These are phyloP conservation scores for Rhagonycha lutea DNA, from an alignment of 2,888 invertebrate species.

Conservation along the genomic window DNA sequence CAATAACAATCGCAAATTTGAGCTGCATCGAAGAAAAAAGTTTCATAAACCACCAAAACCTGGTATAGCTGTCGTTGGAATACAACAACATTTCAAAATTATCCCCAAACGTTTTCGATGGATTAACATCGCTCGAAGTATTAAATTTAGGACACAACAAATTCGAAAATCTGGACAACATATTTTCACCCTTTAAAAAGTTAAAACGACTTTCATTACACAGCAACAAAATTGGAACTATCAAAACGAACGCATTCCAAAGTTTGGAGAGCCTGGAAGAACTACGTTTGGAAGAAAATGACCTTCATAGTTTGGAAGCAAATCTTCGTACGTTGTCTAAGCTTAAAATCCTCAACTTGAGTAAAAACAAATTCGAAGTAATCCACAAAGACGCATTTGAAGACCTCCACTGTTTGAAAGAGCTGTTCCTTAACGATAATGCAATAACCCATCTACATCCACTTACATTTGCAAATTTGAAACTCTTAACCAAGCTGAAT, in stretches of 20 bases:
- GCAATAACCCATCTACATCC: neutral
- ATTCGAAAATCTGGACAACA: neutral
- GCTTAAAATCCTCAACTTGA: neutral
- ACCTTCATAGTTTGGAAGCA: too few relatives aligned
- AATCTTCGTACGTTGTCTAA: neutral
- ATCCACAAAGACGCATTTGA: neutral
- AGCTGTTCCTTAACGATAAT: neutral
- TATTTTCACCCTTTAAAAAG: neutral
- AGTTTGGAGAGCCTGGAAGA: neutral
- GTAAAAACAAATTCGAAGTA: neutral
- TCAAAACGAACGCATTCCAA: neutral
- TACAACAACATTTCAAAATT: neutral
- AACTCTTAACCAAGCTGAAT: too few relatives aligned
- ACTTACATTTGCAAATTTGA: too few relatives aligned
- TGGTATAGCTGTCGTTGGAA: neutral
- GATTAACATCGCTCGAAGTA: neutral
- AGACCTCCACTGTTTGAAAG: too few relatives aligned
- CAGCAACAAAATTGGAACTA: neutral
- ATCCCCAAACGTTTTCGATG: neutral
- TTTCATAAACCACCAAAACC: neutral
- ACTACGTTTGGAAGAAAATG: neutral
- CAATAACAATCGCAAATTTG: neutral
- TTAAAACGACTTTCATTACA: neutral
- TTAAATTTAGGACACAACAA: neutral
- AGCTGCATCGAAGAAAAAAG: neutral